Evolutionary conservation across 1,140 invertebrate species (phyloP), one percentile per base, ranked within the genome.

Genomic region (Goniozus legneri): DNA sequence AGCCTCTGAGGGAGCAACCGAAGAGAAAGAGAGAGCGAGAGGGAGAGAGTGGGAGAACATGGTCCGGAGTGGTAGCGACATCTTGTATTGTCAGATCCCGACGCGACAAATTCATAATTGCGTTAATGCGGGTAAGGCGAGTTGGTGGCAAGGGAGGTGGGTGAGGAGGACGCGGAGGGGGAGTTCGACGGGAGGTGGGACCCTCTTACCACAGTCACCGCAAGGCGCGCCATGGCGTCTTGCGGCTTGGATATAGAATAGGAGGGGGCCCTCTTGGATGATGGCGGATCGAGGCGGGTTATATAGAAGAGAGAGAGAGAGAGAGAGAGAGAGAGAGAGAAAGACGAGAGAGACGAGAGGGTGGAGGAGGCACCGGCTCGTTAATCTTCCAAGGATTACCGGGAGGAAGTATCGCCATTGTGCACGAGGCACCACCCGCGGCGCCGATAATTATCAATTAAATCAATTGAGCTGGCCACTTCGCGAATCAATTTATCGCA

Each of bases 21-120:
- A 19, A 44, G 24, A 41, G 19, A 39, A 19, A 40, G 35, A 43
- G 30, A 48, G 50, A 52, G 52, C 54, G 46, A 36, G 37, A 24
- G 54, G 58, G 43, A 54, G 52, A 51, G 40, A 34, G 38, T 44
- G 43, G 32, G 20, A 36, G 40, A 42, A 24, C 47, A 19, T 52
- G 54, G 50, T 35, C 31, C 30, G 47, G 54, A 42, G 41, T 50
- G 52, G 56, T 57, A 59, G 67, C 64, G 56, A 69, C 70, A 73
- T 72, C 70, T 75, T 75, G 70, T 75, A 75, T 75, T 75, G 71
- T 74, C 73, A 73, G 65, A 70, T 69, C 60, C 62, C 58, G 65
- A 53, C 63, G 69, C 72, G 70, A 74, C 69, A 73, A 74, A 76
- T 76, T 74, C 69, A 75, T 76, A 75, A 73, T 73, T 73, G 67